Evolutionary conservation across 1,140 invertebrate species (phyloP), one percentile per base, ranked within the genome.

Genomic region (Grapholita molesta): DNA sequence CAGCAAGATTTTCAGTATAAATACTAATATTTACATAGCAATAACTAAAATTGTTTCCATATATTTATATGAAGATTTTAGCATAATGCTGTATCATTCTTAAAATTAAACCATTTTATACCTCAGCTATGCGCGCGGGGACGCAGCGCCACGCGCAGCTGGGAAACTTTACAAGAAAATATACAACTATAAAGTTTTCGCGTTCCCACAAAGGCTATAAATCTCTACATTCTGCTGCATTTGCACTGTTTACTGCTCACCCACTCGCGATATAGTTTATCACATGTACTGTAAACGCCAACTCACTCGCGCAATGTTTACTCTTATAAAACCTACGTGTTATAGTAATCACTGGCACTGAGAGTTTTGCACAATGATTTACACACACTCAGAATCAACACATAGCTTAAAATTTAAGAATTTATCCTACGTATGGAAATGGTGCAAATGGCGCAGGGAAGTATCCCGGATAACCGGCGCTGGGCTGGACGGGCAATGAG

Each of bases 391-490:
- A 74, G 68, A 69, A 67, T 75, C 70, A 77, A n/a, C 68, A 52
- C 65, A 69, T 70, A 74, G 72, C 66, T 66, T 70, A 55, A 32
- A 21, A 71, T 64, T 9, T 11, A 64, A 24, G 23, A 35, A 64
- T 72, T 93, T 94, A 96, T 68, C 96, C 96, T 55, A 96, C 95
- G 79, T 93, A 96, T 3, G 95, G 95, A 77, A 94, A 97, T 11
- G 94, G 94, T 12, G 94, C 93, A 77, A 94, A 96, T 3, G 95
- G 94, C n/a, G 94, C 93, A n/a, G 95, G 95, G 88, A 95, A 97
- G 78, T 94, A 96, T 69, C 95, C 96, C 0, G 95, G 94, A 76
- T 94, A 96, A 11, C 81, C 83, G 12, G 94, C 92, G 3, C 94
- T 94, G 1, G 95, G 95, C 68, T 96, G 95, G 8, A 97, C 88